Conservation (phyloP, 1,140 invertebrate genomes). For the Euura saliciscinereae region DNA sequence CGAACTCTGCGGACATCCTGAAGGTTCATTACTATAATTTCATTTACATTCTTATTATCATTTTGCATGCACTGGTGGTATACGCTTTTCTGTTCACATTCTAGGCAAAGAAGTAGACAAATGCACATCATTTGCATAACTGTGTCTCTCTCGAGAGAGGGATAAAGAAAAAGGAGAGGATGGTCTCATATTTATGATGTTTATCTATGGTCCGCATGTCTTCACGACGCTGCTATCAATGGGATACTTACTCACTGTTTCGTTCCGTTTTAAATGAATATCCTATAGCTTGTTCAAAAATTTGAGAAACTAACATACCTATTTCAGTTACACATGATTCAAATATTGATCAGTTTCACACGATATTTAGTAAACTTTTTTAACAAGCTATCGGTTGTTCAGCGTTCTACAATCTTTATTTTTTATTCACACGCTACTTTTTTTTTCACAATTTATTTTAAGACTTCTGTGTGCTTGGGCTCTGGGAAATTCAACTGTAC, state of each 20-base stretch:
- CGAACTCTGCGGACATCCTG: no score
- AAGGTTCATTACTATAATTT: not conserved
- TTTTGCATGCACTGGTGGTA: constrained; percentile 46
- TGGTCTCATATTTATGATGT: constrained; percentile 39
- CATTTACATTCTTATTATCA: constrained; percentile 8
- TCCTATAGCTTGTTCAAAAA: constrained; percentile 1
- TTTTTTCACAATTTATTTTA: not conserved
- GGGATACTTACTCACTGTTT: not conserved
- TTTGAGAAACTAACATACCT: not conserved
- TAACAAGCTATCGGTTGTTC: not conserved
- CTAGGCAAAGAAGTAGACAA: constrained; percentile 57
- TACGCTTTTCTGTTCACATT: constrained; percentile 52
- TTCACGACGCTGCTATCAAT: constrained; percentile 24
- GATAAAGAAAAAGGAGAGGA: constrained; percentile 30
- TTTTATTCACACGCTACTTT: not conserved
- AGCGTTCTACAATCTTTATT: not conserved
- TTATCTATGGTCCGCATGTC: constrained; percentile 53
- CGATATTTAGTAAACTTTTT: not conserved
- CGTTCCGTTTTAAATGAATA: not conserved
- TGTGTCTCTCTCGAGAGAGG: constrained; percentile 32
- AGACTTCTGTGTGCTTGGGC: not conserved
- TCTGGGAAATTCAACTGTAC: not conserved
- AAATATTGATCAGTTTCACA: not conserved
- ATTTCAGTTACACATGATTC: not conserved
- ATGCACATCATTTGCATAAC: constrained; percentile 48